Percentiles rank a stretch among this genome's conserved stretches.
phyloP scores from a whole-genome alignment of 2,888 invertebrate species.

The Epirrhoe alternata region DNA sequence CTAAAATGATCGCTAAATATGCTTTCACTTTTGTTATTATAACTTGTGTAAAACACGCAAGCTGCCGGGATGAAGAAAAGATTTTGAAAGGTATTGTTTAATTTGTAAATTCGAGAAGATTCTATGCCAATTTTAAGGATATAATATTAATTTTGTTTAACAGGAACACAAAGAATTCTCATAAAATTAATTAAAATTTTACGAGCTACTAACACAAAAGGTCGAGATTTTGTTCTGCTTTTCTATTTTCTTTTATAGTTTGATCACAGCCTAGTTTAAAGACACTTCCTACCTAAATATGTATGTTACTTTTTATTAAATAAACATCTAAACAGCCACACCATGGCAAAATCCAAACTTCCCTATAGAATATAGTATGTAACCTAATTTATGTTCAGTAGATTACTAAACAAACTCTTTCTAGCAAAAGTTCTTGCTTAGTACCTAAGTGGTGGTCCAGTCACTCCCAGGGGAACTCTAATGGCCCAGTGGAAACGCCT shows the following conservation, averaged over 20 bases:
- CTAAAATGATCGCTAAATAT: constrained; percentile 45
- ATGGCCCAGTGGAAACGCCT: constrained; percentile 72
- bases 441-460: constrained; percentile 58
- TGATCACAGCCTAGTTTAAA: neutral
- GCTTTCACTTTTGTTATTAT: constrained; percentile 47
- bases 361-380: neutral
- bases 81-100: constrained; percentile 71
- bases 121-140: constrained; percentile 13
- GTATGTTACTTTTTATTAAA: too few species aligned
- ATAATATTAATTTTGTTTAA: constrained; percentile 5
- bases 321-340: too few species aligned
- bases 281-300: too few species aligned
- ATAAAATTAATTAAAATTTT: constrained; percentile 7
- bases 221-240: neutral
- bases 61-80: constrained; percentile 76
- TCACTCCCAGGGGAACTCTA: constrained; percentile 68
- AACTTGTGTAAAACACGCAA: constrained; percentile 46
- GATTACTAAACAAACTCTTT: constrained; percentile 16
- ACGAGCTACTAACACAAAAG: neutral
- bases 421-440: constrained; percentile 26
- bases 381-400: constrained; percentile 7
- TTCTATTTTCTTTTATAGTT: neutral
- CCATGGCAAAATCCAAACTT: neutral
- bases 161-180: neutral
- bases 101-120: constrained; percentile 20